Percentiles rank a stretch among this genome's conserved stretches.
These are phyloP conservation scores for Pavo muticus DNA, from an alignment of 2,113 vertebrate species.

Conservation along the genomic window DNA sequence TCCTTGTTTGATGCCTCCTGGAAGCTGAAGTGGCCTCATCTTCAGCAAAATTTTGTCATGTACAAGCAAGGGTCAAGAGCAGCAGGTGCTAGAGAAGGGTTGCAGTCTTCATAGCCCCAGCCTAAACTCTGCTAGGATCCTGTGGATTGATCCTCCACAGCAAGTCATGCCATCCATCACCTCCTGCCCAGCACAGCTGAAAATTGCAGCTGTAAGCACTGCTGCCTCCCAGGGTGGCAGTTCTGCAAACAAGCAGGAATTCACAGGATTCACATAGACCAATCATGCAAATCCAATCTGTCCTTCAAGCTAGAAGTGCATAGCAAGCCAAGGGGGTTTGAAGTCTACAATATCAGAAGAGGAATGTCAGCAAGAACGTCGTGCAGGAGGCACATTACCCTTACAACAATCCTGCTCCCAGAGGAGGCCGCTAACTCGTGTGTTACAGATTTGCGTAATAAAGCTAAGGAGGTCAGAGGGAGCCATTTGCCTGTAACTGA, in stretches of 20 bases:
- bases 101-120: not conserved
- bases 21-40: not conserved
- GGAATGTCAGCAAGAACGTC: not conserved
- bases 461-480: not conserved
- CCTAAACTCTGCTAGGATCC: not conserved
- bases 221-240: not conserved
- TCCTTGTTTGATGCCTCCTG: not conserved
- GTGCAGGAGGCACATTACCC: not conserved
- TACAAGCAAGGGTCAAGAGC: not conserved
- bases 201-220: not conserved
- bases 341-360: not conserved
- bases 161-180: not conserved
- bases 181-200: not conserved
- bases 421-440: not conserved
- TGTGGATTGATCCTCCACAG: not conserved
- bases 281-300: not conserved
- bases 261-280: fast-evolving
- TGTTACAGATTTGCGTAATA: not conserved
- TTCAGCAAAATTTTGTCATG: not conserved
- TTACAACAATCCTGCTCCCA: not conserved
- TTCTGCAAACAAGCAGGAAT: not conserved
- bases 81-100: not conserved
- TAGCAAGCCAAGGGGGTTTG: not conserved
- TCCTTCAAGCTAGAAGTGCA: not conserved
- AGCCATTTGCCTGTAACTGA: not conserved